Conservation (phyloP, 2,113 vertebrate species). For the Gallinago media region DNA sequence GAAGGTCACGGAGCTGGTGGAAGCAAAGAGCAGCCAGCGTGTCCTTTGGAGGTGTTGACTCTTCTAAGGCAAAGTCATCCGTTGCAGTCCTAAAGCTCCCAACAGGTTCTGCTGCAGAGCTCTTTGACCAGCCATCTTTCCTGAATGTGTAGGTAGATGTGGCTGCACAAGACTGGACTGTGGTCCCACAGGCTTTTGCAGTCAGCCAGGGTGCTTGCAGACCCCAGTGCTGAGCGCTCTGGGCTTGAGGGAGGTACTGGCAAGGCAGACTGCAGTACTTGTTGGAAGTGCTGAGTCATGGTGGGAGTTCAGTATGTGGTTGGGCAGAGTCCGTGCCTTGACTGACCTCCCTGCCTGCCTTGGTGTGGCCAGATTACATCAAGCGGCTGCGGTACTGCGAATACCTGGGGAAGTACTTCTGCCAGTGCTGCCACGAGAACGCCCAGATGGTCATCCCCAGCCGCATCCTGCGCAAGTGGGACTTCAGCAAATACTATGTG, state of each 20-base stretch:
- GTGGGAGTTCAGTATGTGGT: neutral
- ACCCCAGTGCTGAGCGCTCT: neutral
- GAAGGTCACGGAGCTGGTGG: neutral
- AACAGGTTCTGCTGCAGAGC: neutral
- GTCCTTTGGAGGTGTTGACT: neutral
- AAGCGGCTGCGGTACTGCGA: slow-evolving; percentile 96
- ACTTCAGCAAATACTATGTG: slow-evolving; percentile 94
- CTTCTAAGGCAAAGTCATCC: neutral
- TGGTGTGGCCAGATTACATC: slow-evolving; percentile 87
- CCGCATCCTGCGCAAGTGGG: slow-evolving; percentile 93
- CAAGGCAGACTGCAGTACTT: neutral
- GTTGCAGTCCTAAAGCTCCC: neutral
- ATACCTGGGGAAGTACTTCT: slow-evolving; percentile 97
- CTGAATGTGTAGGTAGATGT: neutral
- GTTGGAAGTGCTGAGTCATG: neutral
- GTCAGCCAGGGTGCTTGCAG: neutral
- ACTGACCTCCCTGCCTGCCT: neutral
- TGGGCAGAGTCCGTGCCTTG: neutral
- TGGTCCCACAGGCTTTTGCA: neutral
- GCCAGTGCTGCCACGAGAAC: slow-evolving; percentile 98
- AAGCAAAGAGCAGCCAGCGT: neutral
- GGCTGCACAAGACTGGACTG: neutral
- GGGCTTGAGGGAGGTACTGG: neutral
- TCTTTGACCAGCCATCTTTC: neutral
- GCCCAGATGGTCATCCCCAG: slow-evolving; percentile 89